Evolutionary conservation across 2,113 vertebrate genomes (phyloP).

Genomic region (Todiramphus saurophagus): DNA sequence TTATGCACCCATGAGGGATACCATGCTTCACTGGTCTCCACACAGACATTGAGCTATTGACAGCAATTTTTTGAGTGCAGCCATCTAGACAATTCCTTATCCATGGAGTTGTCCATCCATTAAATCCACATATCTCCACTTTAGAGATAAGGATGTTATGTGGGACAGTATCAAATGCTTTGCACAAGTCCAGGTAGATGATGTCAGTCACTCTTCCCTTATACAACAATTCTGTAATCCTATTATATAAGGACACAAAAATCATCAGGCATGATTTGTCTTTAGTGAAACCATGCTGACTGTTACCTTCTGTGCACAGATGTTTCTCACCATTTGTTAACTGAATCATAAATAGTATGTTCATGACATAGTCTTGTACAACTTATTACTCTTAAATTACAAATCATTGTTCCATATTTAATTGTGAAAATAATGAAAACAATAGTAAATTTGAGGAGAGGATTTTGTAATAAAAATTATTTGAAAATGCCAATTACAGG

Average conservation of each 20-base stretch:
- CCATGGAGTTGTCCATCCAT: background rate
- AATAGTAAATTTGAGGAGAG: background rate
- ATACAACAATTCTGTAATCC: no score
- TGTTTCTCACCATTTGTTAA: background rate
- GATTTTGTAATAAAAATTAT: background rate
- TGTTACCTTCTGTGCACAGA: background rate
- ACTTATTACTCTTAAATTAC: background rate
- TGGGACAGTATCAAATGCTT: no score
- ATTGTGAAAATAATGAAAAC: background rate
- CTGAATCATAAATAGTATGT: background rate
- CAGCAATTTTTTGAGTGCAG: background rate
- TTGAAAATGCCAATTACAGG: background rate
- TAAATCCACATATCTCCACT: background rate
- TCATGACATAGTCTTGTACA: background rate
- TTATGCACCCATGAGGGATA: fast-evolving
- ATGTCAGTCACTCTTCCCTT: no score
- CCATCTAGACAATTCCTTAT: background rate
- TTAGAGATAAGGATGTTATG: no score
- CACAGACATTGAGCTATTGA: background rate
- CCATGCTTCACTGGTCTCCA: no score
- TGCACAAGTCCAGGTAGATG: no score
- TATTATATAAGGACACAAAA: no score
- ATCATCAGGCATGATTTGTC: background rate
- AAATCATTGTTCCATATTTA: background rate
- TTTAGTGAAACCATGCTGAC: background rate